Conservation (phyloP, 2,888 invertebrate genomes). For the Eulithis testata region DNA sequence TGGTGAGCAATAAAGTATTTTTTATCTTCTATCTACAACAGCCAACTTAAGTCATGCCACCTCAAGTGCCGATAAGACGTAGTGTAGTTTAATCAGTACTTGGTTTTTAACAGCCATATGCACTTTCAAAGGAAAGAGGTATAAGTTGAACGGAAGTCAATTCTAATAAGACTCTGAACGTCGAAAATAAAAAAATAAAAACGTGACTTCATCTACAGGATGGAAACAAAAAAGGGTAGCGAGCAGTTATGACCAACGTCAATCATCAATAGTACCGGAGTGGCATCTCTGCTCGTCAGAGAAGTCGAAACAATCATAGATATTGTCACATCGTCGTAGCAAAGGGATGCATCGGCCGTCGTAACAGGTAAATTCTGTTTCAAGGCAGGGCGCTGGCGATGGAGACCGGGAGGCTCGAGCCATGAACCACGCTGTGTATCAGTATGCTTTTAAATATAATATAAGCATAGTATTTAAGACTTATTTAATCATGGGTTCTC, state of each 20-base stretch:
- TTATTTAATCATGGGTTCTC: background rate
- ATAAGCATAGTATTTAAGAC: background rate
- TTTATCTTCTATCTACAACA: no score
- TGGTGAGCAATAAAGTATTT: no score
- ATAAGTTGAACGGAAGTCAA: background rate
- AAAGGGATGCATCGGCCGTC: constrained; percentile 90
- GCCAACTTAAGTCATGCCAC: no score
- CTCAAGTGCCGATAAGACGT: no score
- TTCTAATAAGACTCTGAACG: constrained; percentile 1
- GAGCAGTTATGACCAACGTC: constrained; percentile 8
- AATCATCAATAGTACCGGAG: constrained; percentile 66
- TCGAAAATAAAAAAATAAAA: constrained; percentile 6
- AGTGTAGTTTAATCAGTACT: background rate
- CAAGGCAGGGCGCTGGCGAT: constrained; percentile 76
- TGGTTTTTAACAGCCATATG: background rate
- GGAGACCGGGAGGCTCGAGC: constrained; percentile 67
- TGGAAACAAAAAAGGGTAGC: constrained; percentile 12
- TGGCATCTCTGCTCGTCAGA: constrained; percentile 95
- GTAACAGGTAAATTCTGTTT: constrained; percentile 90
- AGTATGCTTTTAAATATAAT: constrained; percentile 14
- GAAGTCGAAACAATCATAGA: constrained; percentile 95
- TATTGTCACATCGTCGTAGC: constrained; percentile 93
- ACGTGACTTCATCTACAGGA: constrained; percentile 7
- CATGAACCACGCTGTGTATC: constrained; percentile 67
- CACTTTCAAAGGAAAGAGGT: background rate